Base-by-base conservation (phyloP, 2,888 invertebrate species). In the Platerodrilus igneus region DNA sequence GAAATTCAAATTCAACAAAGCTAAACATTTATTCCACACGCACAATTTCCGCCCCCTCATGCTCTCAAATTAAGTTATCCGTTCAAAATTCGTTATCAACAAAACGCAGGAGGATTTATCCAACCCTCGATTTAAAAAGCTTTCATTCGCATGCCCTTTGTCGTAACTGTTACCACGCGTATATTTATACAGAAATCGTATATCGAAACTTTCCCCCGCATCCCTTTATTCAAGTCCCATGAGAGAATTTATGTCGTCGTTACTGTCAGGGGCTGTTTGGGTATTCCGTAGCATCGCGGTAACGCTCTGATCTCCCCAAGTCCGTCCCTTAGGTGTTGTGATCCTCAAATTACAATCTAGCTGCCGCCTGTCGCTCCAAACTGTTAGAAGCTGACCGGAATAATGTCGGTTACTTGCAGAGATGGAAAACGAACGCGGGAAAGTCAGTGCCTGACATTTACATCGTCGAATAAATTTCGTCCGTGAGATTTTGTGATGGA, bases 211-310 rank as follows among this genome's bases (percentile, higher is more conserved):
- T 42, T 22, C 36, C n/a, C n/a, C 36, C 40, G 26, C 36, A 32
- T 31, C 41, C 36, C 27, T 21, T 30, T 21, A 30, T 25, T 62
- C n/a, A n/a, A n/a, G n/a, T n/a, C 63, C 54, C 64, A 30, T 30
- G 65, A 62, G 66, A 64, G 63, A 63, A 67, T 67, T 67, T 67
- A 67, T 64, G 66, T 65, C 65, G 63, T 62, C 62, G 66, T 67
- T 66, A 66, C 64, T 63, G 67, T 66, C 66, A 63, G 61, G 59
- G 59, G 53, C 63, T 63, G 63, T 64, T 65, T 65, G 64, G 62
- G 61, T 63, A 58, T 58, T 53, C 58, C 50, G 50, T 41, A 54
- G 52, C 43, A 34, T 50, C 41, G 50, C 42, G 43, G 50, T 48
- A 43, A 50, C 45, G 48, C 45, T 52, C 50, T 50, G 56, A 57